A percentile compares a stretch with the other conserved stretches of the same genome.
Conservation (phyloP, 2,797 vertebrate species). For the Halcyon chelicuti region DNA sequence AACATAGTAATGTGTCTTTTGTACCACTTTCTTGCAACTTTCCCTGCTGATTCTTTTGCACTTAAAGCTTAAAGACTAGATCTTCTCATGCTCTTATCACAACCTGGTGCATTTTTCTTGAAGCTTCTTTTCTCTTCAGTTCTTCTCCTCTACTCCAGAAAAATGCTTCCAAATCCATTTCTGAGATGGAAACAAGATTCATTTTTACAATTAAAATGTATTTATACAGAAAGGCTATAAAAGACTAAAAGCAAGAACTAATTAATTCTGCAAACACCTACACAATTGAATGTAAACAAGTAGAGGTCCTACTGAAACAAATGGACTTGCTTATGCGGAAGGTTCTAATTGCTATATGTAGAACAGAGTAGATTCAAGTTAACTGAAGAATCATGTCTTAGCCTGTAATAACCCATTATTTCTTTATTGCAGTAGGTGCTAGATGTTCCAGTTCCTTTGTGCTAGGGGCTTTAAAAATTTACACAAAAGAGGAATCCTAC, state of each 20-base stretch:
- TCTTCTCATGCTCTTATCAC: background rate
- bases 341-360: background rate
- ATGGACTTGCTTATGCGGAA: background rate
- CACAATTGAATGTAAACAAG: background rate
- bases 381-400: background rate
- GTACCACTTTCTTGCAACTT: background rate
- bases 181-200: background rate
- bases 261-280: background rate
- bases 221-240: background rate
- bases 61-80: background rate
- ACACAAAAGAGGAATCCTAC: background rate
- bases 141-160: background rate
- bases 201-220: background rate
- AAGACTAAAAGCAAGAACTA: background rate
- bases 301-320: background rate
- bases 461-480: background rate
- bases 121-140: background rate
- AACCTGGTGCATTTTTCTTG: background rate
- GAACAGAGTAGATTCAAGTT: accelerated
- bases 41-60: background rate
- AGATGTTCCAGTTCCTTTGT: background rate
- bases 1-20: background rate
- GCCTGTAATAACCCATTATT: background rate
- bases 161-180: background rate
- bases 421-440: background rate